A percentile compares a stretch with the other conserved stretches of the same genome.
phyloP scores from a whole-genome alignment of 1,140 invertebrate genomes.

The Ceratitis capitata region DNA sequence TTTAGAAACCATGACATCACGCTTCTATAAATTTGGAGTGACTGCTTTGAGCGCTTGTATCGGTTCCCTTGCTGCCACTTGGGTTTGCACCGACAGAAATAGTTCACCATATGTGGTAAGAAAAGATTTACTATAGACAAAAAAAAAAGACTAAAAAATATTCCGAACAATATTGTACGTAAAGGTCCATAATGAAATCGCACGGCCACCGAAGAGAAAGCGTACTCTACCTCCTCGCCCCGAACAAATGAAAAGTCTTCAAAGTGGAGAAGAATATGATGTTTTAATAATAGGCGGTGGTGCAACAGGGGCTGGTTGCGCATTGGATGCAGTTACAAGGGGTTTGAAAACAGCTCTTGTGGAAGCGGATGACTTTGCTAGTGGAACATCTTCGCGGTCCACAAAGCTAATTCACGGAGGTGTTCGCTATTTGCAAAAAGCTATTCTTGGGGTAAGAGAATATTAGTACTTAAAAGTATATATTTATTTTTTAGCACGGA shows the following conservation, averaged over 20 bases:
- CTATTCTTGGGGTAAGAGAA: constrained; percentile 77
- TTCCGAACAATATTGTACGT: background rate
- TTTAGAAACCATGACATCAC: constrained; percentile 53
- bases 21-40: constrained; percentile 62
- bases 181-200: constrained; percentile 66
- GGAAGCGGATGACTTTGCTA: constrained; percentile 97
- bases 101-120: constrained; percentile 57
- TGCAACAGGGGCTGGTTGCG: constrained; percentile 93
- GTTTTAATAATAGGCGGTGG: constrained; percentile 96
- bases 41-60: constrained; percentile 59
- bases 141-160: no score
- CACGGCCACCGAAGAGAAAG: constrained; percentile 71
- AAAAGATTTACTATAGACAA: no score
- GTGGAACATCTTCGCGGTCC: constrained; percentile 94
- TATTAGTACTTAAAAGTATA: no score
- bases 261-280: constrained; percentile 84
- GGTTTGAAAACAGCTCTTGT: constrained; percentile 95
- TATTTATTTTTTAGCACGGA: no score
- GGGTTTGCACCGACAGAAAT: constrained; percentile 54
- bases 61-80: constrained; percentile 57
- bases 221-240: constrained; percentile 80
- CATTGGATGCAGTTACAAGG: constrained; percentile 89
- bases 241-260: constrained; percentile 83
- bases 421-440: constrained; percentile 97
- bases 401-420: constrained; percentile 99